Percentiles rank a stretch among this genome's conserved stretches.
Conservation (phyloP, 2,797 vertebrate genomes). For the Petrocephalus schoutedeni region DNA sequence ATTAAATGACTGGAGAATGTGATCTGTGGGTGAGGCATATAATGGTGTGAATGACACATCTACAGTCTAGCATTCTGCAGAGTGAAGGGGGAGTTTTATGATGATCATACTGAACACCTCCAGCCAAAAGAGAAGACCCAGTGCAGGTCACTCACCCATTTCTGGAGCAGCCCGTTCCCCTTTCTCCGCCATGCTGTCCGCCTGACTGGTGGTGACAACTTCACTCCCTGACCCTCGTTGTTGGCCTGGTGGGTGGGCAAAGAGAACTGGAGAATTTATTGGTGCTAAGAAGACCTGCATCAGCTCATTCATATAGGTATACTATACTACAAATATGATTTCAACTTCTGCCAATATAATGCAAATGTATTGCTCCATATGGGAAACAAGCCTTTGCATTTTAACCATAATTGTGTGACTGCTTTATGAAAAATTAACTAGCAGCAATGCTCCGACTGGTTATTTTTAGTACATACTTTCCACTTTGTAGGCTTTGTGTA, state of each 20-base stretch:
- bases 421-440: background rate
- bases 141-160: constrained; percentile 33
- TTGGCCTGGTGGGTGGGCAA: constrained; percentile 47
- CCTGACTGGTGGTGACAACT: background rate
- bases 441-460: background rate
- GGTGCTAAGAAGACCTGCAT: background rate
- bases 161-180: constrained; percentile 17
- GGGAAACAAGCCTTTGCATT: background rate
- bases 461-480: background rate
- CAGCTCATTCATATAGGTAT: background rate
- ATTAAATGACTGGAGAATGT: background rate
- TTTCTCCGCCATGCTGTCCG: constrained; percentile 17
- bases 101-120: background rate
- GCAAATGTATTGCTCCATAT: background rate
- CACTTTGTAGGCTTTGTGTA: background rate
- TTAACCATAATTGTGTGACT: background rate
- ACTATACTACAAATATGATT: background rate
- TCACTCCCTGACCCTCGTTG: constrained; percentile 41
- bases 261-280: background rate
- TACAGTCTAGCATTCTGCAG: background rate
- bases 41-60: background rate
- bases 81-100: background rate
- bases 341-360: background rate
- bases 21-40: background rate
- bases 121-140: background rate